Base-by-base conservation (phyloP, 2,113 vertebrate species). In the Pongo pygmaeus region DNA sequence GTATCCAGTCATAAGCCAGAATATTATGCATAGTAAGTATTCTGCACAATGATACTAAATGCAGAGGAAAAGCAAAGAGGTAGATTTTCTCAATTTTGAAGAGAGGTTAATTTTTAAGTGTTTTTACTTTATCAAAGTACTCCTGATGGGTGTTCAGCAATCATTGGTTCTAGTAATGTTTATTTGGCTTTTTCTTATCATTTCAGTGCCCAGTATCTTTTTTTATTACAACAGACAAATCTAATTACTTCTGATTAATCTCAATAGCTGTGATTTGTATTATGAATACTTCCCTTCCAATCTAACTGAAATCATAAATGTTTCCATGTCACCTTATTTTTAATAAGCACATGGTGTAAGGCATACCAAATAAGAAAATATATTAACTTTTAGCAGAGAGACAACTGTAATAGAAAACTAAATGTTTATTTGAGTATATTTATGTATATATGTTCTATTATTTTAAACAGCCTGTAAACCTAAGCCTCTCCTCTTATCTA, bases 221-320 rank as follows among this genome's bases (percentile, higher is more conserved):
- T 97, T 78, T 84, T 59, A 84, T 98, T 98, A 92, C 93, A 97
- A 96, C 70, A 93, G 94, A 96, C 84, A 97, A 97, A 95, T 46
- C 96, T 96, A 98, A 97, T 98, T 98, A 86, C 87, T 94, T 92
- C 93, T 97, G 95, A 94, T 96, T 95, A 97, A 95, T 97, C 74
- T 98, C 97, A 98, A 97, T 94, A 98, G 77, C 87, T 97, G 40
- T 84, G 81, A 96, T 94, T 94, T 94, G n/a, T 55, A 94, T 93
- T 96, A 69, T 92, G 97, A 97, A 94, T 91, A 96, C 88, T 93
- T 89, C 97, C 89, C 96, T 98, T 96, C 80, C 38, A 95, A 70
- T 59, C 50, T 59, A 94, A 64, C 10, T 77, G 20, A 96, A 97
- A 97, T 90, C 43, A 52, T 75, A 67, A 67, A 61, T 84, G 22